Evolutionary conservation across 1,140 invertebrate species (phyloP), one percentile per base, ranked within the genome.

Genomic region (Colletes latitarsis): DNA sequence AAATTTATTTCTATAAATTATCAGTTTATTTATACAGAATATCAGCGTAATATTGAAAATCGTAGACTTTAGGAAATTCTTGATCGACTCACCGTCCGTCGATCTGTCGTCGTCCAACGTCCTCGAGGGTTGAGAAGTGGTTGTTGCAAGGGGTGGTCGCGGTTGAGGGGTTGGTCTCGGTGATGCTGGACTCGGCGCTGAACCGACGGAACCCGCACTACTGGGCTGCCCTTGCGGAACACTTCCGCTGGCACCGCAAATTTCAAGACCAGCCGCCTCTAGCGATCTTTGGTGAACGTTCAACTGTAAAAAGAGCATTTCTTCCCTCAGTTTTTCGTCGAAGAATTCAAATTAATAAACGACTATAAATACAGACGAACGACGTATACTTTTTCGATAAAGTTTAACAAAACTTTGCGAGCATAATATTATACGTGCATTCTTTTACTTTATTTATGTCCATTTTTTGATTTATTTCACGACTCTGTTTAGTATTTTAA

Each of bases 161-260:
- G 92, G 84, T 85, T 93, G 92, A 10, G 92, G 91, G 41, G 93
- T 92, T 74, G 92, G 92, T 85, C 92, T 91, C 39, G 93, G 93
- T 49, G 93, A 94, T 43, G 92, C 92, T 73, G 93, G 93, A 84
- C 93, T 94, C 10, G 93, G 92, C 66, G 92, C 93, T 52, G 93
- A 93, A 49, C 93, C 92, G 77, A 93, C 92, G 77, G 93, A 93
- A 77, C 93, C 93, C 52, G 92, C 89, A 79, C 92, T 93, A 68
- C 92, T 93, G 12, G 92, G 91, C 63, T 93, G 93, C 77, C 93
- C 92, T 88, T 93, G 93, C 66, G 92, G 93, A 75, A 93, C 92
- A 75, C 91, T 93, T 83, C 91, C 92, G 69, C 91, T 88, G 67
- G 90, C 89, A 49, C 90, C 90, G 64, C 93, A 93, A 64, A 93